Percentiles rank a stretch among this genome's conserved stretches.
phyloP scores from a whole-genome alignment of 64 coral and sea anemone species.

The Porites lutea region DNA sequence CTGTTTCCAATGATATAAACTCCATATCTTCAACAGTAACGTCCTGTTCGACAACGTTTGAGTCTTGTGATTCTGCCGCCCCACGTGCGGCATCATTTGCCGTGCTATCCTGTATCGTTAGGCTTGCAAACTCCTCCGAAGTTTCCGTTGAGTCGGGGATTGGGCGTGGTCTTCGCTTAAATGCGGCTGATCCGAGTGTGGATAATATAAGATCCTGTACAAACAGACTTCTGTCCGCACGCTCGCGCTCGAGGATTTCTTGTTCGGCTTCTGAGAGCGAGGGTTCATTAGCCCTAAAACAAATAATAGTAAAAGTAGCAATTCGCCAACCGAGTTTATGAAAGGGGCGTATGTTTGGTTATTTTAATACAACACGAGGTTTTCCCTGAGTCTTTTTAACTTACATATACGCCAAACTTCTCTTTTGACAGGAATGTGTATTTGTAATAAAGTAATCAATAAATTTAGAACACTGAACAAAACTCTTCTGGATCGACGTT shows the following conservation, averaged over 20 bases:
- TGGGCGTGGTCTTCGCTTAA: conserved; percentile 11
- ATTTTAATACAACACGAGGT: too few species aligned
- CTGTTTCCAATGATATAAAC: conserved; percentile 93
- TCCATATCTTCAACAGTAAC: conserved; percentile 95
- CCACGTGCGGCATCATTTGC: conserved; percentile 25
- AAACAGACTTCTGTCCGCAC: conserved; percentile 90
- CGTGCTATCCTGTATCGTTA: conserved; percentile 53
- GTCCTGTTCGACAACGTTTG: conserved; percentile 64
- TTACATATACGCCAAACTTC: too few species aligned
- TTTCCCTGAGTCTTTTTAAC: too few species aligned
- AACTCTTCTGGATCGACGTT: too few species aligned
- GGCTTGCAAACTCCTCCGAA: conserved; percentile 72
- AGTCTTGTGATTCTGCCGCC: conserved; percentile 29
- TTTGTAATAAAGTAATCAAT: too few species aligned
- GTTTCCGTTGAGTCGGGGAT: neutral
- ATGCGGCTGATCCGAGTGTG: conserved; percentile 73
- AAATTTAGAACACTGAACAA: too few species aligned
- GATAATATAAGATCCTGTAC: conserved; percentile 99
- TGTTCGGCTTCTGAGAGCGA: conserved; percentile 82
- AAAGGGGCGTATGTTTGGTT: too few species aligned
- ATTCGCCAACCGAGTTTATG: too few species aligned
- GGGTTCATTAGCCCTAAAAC: conserved; percentile 87
- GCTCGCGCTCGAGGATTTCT: conserved; percentile 76
- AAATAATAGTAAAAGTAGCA: too few species aligned
- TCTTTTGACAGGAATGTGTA: too few species aligned